A percentile compares a stretch with the other conserved stretches of the same genome.
These are phyloP conservation scores for Drosophila serrata DNA, from an alignment of 1,140 invertebrate genomes.

Conservation along the genomic window DNA sequence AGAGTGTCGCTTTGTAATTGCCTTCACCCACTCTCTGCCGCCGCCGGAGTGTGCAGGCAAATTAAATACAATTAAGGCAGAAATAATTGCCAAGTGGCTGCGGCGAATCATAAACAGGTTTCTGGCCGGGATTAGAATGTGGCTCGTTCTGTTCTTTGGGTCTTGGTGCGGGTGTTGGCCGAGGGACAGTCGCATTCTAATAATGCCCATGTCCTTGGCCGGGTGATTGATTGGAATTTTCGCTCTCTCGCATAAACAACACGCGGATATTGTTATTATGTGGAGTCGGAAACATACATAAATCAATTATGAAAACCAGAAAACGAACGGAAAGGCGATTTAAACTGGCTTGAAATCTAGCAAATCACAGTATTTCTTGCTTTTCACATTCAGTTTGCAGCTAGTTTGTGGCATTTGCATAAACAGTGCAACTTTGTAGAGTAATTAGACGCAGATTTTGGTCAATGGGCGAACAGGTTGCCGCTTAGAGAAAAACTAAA, in stretches of 20 bases:
- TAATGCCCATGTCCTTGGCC: conserved; percentile 48
- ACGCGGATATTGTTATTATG: conserved; percentile 47
- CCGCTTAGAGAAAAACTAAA: conserved; percentile 16
- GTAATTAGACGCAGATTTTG: conserved; percentile 49
- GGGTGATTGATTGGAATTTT: conserved; percentile 56
- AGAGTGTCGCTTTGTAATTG: conserved; percentile 46
- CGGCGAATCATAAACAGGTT: conserved; percentile 47
- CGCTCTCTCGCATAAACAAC: conserved; percentile 32
- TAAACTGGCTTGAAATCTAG: conserved; percentile 49
- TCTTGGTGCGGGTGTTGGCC: conserved; percentile 49
- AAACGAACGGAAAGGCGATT: conserved; percentile 28
- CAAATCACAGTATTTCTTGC: conserved; percentile 23
- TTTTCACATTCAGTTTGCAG: conserved; percentile 12
- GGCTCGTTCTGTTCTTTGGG: conserved; percentile 19
- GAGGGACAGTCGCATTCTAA: conserved; percentile 49
- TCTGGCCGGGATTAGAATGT: conserved; percentile 55
- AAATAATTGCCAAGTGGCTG: conserved; percentile 45
- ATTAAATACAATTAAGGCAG: conserved; percentile 60
- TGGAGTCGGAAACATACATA: conserved; percentile 43
- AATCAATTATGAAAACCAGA: conserved; percentile 54
- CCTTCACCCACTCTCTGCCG: conserved; percentile 11
- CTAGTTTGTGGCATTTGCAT: conserved; percentile 37
- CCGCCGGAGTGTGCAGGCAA: conserved; percentile 25
- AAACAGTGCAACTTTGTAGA: conserved; percentile 44
- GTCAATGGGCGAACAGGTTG: conserved; percentile 51